Conservation (phyloP, 2,113 vertebrate species). For the Pelecanoides urinatrix region DNA sequence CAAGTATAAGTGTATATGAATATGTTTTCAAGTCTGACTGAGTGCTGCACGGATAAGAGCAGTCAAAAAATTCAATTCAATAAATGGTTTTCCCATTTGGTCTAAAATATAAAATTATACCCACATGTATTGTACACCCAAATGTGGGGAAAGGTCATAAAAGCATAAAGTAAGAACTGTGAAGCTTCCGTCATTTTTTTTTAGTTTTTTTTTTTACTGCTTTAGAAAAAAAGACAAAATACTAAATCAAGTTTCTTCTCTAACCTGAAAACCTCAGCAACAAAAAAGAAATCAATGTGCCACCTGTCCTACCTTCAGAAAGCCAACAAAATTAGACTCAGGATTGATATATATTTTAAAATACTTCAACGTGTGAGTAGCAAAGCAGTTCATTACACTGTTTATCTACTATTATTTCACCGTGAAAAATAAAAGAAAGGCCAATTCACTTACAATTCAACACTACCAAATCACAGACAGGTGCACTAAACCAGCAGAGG, state of each 20-base stretch:
- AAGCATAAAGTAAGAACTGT: neutral
- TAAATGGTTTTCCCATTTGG: neutral
- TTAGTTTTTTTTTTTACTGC: neutral
- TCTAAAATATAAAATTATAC: neutral
- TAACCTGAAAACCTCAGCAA: neutral
- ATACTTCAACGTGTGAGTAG: neutral
- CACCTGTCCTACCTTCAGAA: neutral
- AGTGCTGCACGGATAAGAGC: neutral
- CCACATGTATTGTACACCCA: neutral
- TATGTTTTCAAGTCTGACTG: neutral
- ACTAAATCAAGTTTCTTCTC: neutral
- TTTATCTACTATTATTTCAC: neutral
- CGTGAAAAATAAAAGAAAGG: neutral
- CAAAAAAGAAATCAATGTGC: neutral
- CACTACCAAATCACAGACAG: neutral
- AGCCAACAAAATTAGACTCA: neutral
- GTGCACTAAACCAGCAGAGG: slow-evolving; percentile 61
- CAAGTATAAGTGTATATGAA: neutral
- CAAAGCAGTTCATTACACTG: neutral
- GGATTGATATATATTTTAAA: neutral
- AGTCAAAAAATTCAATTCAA: neutral
- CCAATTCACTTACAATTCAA: neutral
- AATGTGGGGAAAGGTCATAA: neutral
- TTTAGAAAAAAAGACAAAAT: neutral
- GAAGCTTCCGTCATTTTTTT: neutral